Base-by-base conservation (phyloP, 2,797 vertebrate genomes). In the Karalla daura region DNA sequence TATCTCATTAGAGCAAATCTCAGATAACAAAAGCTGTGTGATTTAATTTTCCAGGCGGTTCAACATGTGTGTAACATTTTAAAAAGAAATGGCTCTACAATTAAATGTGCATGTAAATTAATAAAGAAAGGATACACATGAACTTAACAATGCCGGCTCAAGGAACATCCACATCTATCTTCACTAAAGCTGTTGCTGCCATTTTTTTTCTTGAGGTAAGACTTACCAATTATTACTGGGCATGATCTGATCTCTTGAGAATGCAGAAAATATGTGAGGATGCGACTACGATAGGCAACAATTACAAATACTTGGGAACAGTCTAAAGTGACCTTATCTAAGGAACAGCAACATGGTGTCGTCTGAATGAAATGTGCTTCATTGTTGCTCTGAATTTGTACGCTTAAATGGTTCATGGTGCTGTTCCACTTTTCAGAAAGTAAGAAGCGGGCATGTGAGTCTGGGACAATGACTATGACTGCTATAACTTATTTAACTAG, bases 141-240 rank as follows among this genome's bases (percentile, higher is more conserved):
- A 62, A 86, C 76, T 86, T 81, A 88, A 59, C 78, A 55, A 36
- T 45, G 68, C 4, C 50, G 33, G 33, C 63, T 28, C 41, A 9
- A 69, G 28, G 36, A 66, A 80, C 70, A 56, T 64, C 30, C 23
- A 53, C 30, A 49, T 60, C 58, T 32, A 27, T 72, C 18, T 40
- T 75, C 24, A 18, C 39, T 23, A 49, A 69, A 25, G 36, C 44
- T 33, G 47, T 11, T 59, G 65, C 33, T 59, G 18, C 66, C n/a
- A n/a, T 70, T 72, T 82, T 55, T 53, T 69, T 70, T 61, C n/a
- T 15, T 17, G 25, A 30, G 70, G 65, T 47, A 18, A 53, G 30
- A n/a, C n/a, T n/a, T n/a, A n/a, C n/a, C 28, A 63, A 66, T n/a
- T n/a, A 74, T 58, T 24, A 51, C 12, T 17, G 15, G 27, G 25